Base-by-base conservation (phyloP, 2,113 vertebrate species). In the Pseudopodoces humilis region DNA sequence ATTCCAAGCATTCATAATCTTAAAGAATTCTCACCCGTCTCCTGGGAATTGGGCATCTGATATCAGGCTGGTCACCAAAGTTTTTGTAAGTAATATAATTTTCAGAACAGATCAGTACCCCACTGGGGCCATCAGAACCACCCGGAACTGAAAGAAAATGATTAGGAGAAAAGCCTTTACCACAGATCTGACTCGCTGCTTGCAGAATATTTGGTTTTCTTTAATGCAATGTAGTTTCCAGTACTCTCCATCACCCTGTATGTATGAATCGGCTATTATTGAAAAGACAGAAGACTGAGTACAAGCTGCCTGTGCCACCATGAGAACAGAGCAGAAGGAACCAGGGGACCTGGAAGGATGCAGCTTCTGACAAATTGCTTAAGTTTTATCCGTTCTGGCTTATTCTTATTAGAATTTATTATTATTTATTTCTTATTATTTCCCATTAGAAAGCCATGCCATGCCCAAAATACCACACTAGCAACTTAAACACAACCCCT, bases 1-100 rank as follows among this genome's bases (percentile, higher is more conserved):
- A 75, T 18, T 53, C 5, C 9, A 76, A 83, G 13, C 27, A 53
- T 27, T 20, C 7, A n/a, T 10, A 28, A 62, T 7, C 14, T 31
- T 22, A 30, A 55, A 53, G 52, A 82, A 39, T 86, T 86, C 98
- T 99, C 94, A 99, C 99, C 98, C 99, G 98, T 86, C 99, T 99
- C 83, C 99, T 98, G 22, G 99, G 99, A 96, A 99, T 99, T 17
- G 99, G 99, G 94, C 99, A 99, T 56, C 99, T 98, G 86, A 99
- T 99, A 96, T 99, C 99, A 11, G 99, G 99, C 93, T 99, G 99
- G 96, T 99, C 99, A 83, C 99, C 99, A 28, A 99, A 99, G 85
- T 99, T 99, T 96, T 99, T 99, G 62, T 99, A 99, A 19, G 99
- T 99, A 93, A 99, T 99, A 62, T 99, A 99, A 94, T 99, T 99